These are phyloP conservation scores for Dromius quadrimaculatus DNA, from an alignment of 2,888 invertebrate species.

Conservation along the genomic window DNA sequence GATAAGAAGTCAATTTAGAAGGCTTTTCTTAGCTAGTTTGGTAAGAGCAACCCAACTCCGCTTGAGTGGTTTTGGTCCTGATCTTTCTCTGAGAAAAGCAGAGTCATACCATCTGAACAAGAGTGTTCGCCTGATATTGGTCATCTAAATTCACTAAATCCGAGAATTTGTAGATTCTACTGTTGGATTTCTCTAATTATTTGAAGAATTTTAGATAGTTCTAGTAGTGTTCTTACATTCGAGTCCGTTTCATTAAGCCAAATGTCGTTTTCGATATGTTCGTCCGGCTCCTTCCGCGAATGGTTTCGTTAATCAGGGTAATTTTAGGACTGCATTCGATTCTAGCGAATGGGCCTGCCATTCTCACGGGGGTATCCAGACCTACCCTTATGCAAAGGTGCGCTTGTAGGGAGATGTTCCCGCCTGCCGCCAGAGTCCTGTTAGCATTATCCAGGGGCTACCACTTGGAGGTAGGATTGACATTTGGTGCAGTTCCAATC, in stretches of 20 bases:
- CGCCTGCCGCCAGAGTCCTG: constrained; percentile 4
- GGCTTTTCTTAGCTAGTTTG: not conserved
- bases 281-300: no score
- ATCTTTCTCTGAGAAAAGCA: constrained; percentile 10
- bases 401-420: constrained; percentile 1
- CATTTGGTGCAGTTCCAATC: not conserved
- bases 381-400: constrained; percentile 15
- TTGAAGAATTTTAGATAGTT: no score
- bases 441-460: constrained; percentile 4
- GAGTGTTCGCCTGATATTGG: not conserved
- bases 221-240: no score
- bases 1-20: not conserved
- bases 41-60: constrained; percentile 5
- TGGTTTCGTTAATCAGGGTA: no score
- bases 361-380: constrained; percentile 16
- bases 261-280: no score
- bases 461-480: constrained; percentile 4
- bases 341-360: no score
- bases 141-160: not conserved
- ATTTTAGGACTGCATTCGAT: no score
- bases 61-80: constrained; percentile 4
- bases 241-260: no score
- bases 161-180: no score
- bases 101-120: not conserved
- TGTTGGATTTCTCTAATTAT: no score